Conservation (phyloP, 2,888 invertebrate species). For the Metacarcinus magister region DNA sequence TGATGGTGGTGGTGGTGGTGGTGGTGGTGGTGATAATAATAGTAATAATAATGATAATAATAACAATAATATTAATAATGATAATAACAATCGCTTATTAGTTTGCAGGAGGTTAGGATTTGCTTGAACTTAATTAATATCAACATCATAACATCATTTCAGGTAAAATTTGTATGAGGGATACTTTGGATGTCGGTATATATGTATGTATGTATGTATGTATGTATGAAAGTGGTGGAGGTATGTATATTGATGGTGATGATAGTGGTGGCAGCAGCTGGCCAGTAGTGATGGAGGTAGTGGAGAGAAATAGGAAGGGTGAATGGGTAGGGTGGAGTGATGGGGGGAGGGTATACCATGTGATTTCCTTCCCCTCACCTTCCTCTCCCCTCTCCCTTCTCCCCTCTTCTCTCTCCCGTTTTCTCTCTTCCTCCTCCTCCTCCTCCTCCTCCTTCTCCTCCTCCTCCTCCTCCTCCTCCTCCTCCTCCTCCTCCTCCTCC, state of each 20-base stretch:
- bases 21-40: too few species aligned
- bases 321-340: not conserved
- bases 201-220: not conserved
- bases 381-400: not conserved
- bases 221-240: not conserved
- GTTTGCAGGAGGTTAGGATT: not conserved
- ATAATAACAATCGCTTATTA: not conserved
- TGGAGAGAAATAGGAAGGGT: not conserved
- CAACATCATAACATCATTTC: not conserved
- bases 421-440: not conserved
- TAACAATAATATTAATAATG: too few species aligned
- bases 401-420: not conserved
- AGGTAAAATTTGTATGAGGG: not conserved
- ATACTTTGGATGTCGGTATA: not conserved
- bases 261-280: not conserved
- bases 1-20: too few species aligned
- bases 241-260: constrained; percentile 5
- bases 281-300: not conserved
- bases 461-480: not conserved
- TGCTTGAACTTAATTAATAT: too few species aligned
- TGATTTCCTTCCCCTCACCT: not conserved
- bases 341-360: not conserved
- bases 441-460: not conserved
- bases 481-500: not conserved
- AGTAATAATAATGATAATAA: too few species aligned